Evolutionary conservation across 2,888 invertebrate genomes (phyloP).

Genomic region (Cataglyphis livida): DNA sequence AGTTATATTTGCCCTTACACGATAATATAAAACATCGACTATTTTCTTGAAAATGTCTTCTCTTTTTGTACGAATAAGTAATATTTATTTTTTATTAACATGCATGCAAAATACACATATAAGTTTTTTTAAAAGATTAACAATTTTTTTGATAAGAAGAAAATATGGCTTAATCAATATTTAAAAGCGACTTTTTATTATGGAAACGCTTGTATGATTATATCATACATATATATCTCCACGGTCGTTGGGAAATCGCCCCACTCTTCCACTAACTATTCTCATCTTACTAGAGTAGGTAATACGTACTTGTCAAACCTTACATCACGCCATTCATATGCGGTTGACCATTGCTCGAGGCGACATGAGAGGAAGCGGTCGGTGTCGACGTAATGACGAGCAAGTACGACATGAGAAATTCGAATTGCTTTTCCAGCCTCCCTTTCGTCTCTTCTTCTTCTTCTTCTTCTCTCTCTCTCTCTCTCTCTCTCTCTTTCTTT

Average conservation of each 20-base stretch:
- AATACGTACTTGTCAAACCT: slow-evolving; percentile 45
- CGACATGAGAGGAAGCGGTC: background rate
- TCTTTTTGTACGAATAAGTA: background rate
- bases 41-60: background rate
- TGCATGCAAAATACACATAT: too few species aligned
- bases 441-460: background rate
- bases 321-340: slow-evolving; percentile 45
- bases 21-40: background rate
- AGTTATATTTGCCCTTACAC: background rate
- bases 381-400: slow-evolving; percentile 40
- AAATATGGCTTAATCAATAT: background rate
- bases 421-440: slow-evolving; percentile 36
- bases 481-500: background rate
- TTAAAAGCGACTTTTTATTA: background rate
- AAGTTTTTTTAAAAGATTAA: background rate
- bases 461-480: background rate
- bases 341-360: slow-evolving; percentile 45
- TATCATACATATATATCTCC: background rate
- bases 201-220: background rate
- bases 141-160: background rate
- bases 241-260: background rate
- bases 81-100: background rate
- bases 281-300: background rate
- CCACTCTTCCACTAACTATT: background rate
- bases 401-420: slow-evolving; percentile 34